phyloP scores from a whole-genome alignment of 2,888 invertebrate species.

The Tortrix viridana region DNA sequence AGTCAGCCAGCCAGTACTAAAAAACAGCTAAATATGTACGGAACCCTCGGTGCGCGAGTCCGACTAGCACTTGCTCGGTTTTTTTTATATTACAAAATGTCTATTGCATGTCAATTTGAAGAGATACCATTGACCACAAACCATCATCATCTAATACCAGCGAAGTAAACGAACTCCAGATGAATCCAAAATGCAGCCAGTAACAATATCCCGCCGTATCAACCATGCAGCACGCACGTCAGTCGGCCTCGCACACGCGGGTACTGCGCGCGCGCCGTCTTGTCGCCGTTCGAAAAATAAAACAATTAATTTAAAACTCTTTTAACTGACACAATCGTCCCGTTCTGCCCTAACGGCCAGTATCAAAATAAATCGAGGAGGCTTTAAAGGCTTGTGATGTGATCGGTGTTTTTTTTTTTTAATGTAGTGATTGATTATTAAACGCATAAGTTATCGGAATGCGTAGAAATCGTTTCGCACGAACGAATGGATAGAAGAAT shows the following conservation, averaged over 20 bases:
- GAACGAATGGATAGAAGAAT: conserved; percentile 60
- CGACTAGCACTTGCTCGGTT: no score
- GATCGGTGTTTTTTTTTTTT: conserved; percentile 25
- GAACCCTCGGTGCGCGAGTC: no score
- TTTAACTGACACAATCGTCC: conserved; percentile 9
- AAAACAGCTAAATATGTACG: no score
- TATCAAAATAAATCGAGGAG: conserved; percentile 21
- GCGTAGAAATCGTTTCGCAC: conserved; percentile 72
- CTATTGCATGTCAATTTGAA: conserved; percentile 17
- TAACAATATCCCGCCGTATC: conserved; percentile 35
- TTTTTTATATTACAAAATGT: conserved; percentile 24
- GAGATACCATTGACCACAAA: conserved; percentile 18
- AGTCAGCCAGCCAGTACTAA: no score
- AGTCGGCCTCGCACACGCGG: conserved; percentile 56
- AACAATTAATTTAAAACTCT: conserved; percentile 8
- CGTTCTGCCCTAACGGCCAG: conserved; percentile 21
- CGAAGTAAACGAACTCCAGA: conserved; percentile 34
- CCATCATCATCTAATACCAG: conserved; percentile 28
- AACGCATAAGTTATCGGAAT: conserved; percentile 51
- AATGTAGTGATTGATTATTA: conserved; percentile 29
- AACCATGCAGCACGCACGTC: conserved; percentile 50
- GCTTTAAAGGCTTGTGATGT: conserved; percentile 41
- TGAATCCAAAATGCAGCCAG: conserved; percentile 29
- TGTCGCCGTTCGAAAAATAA: conserved; percentile 26
- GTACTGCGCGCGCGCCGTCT: conserved; percentile 38